Base-by-base conservation (phyloP, 1,140 invertebrate species). In the Aphelenchoides avenae region DNA sequence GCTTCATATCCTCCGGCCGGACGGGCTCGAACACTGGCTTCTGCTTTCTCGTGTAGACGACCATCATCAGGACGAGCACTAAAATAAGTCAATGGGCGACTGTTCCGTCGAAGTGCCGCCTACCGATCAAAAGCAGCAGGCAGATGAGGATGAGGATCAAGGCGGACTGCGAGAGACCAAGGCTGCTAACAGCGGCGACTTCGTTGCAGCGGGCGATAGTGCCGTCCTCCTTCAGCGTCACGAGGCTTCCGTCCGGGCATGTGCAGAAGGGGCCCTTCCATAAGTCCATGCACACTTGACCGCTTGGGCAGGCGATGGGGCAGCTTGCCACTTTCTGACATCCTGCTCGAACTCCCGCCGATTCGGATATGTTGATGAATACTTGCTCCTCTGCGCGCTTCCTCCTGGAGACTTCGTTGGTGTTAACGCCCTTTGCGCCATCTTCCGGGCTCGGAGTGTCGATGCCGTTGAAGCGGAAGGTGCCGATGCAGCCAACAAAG, bases 181-280 rank as follows among this genome's bases (percentile, higher is more conserved):
- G 39, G 7, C 47, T 61, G n/a, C 54, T 44, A 6, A 71, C 64
- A 3, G 72, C 74, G 18, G 68, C 41, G 42, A 26, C 57, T 53
- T 65, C 64, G 58, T 70, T 66, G 34, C 73, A 75, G n/a, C 61
- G 44, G n/a, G 51, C 37, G 31, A 77, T 56, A 15, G 55, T 49
- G 40, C 73, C 73, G 46, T 75, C 65, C 1, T 61, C 61, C 22
- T 56, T 57, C n/a, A 75, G 27, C 18, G 57, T 48, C 7, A 61
- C 54, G 13, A 43, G 57, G 34, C 56, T 59, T 26, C 63, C 65
- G 13, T 51, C 58, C 6, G 73, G 67, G 49, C 73, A 75, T 1
- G 72, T 70, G 43, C 73, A 75, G 57, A 75, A 66, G 5, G 73
- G 70, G n/a, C 75, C 75, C 30, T 75, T 75, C 73, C 73, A 75